A percentile compares a stretch with the other conserved stretches of the same genome.
Evolutionary conservation across 2,888 invertebrate genomes (phyloP).

Genomic region (Limnephilus rhombicus): DNA sequence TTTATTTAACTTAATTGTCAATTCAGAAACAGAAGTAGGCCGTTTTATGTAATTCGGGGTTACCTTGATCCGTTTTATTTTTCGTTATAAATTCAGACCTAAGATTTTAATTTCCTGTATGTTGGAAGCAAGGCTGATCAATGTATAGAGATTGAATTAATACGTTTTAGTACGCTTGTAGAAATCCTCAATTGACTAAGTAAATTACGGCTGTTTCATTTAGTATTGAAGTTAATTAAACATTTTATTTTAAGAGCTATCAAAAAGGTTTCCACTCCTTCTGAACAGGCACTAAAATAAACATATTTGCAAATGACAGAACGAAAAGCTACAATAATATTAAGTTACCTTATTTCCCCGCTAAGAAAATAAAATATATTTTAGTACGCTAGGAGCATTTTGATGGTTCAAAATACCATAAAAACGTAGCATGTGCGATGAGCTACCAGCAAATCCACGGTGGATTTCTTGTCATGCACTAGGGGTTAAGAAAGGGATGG

Average conservation of each 20-base stretch:
- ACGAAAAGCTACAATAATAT: no score
- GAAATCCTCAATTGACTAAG: background rate
- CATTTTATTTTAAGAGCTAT: background rate
- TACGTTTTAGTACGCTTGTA: constrained; percentile 15
- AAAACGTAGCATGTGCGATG: no score
- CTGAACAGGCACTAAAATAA: no score
- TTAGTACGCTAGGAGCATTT: no score
- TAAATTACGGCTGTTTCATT: background rate
- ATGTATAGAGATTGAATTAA: background rate
- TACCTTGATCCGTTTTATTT: background rate
- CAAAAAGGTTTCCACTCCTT: background rate
- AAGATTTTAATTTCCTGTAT: constrained; percentile 2
- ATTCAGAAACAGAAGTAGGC: background rate
- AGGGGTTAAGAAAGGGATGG: no score
- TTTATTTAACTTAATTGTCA: background rate
- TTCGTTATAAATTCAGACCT: background rate
- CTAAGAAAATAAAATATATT: no score
- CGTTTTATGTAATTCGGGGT: background rate
- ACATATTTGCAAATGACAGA: no score
- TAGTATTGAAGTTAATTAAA: background rate
- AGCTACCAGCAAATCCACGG: no score
- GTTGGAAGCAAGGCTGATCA: background rate
- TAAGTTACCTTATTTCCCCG: no score
- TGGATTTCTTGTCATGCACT: no score
- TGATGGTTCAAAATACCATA: no score